Evolutionary conservation across 1,140 invertebrate genomes (phyloP).

Genomic region (Orius laevigatus): DNA sequence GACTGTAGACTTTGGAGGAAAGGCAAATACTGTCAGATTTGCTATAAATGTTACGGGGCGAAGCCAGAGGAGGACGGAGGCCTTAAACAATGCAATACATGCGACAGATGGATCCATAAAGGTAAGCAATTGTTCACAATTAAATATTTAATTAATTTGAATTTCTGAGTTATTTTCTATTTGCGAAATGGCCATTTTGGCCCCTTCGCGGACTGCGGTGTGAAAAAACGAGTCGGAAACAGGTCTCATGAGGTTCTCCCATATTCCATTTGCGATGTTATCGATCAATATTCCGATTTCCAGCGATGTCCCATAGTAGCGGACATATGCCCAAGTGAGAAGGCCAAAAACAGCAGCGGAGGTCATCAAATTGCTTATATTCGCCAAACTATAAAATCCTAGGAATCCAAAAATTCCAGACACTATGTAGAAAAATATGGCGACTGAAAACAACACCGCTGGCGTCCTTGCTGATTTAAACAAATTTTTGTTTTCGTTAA

Average conservation of each 20-base stretch:
- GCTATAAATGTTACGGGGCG: slow-evolving; percentile 2
- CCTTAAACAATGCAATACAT: slow-evolving; percentile 3
- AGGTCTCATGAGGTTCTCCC: slow-evolving; percentile 56
- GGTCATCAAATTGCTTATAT: slow-evolving; percentile 75
- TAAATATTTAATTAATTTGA: too few relatives aligned
- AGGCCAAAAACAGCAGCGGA: slow-evolving; percentile 66
- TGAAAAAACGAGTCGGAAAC: too few relatives aligned
- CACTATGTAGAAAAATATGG: slow-evolving; percentile 66
- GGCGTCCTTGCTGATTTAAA: slow-evolving; percentile 89
- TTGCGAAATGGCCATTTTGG: too few relatives aligned
- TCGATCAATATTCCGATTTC: slow-evolving; percentile 72
- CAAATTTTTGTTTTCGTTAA: slow-evolving; percentile 95
- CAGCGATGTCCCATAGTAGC: slow-evolving; percentile 78
- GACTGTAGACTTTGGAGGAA: slow-evolving; percentile 3
- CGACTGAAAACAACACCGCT: slow-evolving; percentile 77
- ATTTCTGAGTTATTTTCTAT: too few relatives aligned
- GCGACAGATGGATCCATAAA: slow-evolving; percentile 9
- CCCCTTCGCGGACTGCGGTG: too few relatives aligned
- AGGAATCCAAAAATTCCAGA: slow-evolving; percentile 74
- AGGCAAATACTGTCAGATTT: slow-evolving; percentile 8
- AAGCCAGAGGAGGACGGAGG: slow-evolving; percentile 2
- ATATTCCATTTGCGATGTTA: slow-evolving; percentile 60
- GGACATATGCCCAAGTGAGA: slow-evolving; percentile 78
- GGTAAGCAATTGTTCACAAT: not conserved
- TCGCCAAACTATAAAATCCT: slow-evolving; percentile 72